phyloP scores from a whole-genome alignment of 2,113 vertebrate genomes.

The Prolemur simus region DNA sequence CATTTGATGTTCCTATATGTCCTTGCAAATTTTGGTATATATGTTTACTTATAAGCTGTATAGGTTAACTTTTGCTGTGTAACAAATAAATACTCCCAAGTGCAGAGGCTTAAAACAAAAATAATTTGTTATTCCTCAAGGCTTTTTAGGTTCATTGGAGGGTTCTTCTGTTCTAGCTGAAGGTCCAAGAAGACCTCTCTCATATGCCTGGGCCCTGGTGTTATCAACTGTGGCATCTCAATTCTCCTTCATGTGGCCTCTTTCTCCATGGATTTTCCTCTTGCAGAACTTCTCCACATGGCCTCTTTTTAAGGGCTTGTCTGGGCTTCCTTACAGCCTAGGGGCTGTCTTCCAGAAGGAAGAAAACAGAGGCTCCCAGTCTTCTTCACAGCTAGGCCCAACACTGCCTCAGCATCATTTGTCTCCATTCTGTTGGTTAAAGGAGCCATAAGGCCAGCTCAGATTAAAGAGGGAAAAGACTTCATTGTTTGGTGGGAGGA shows the following conservation, averaged over 20 bases:
- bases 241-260: neutral
- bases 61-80: neutral
- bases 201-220: neutral
- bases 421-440: neutral
- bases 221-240: too few species aligned
- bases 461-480: neutral
- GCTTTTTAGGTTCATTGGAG: neutral
- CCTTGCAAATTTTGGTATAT: neutral
- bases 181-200: neutral
- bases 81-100: neutral
- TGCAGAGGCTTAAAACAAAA: neutral
- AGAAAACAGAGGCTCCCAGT: neutral
- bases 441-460: neutral
- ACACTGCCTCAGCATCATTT: neutral
- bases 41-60: neutral
- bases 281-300: neutral
- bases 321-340: neutral
- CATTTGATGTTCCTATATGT: too few species aligned
- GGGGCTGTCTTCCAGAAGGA: neutral
- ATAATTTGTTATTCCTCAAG: neutral
- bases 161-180: neutral
- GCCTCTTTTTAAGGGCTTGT: neutral
- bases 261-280: neutral
- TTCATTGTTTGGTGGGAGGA: neutral
- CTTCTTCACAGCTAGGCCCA: neutral